Evolutionary conservation across 2,113 vertebrate species (phyloP).

Genomic region (Orcinus orca): DNA sequence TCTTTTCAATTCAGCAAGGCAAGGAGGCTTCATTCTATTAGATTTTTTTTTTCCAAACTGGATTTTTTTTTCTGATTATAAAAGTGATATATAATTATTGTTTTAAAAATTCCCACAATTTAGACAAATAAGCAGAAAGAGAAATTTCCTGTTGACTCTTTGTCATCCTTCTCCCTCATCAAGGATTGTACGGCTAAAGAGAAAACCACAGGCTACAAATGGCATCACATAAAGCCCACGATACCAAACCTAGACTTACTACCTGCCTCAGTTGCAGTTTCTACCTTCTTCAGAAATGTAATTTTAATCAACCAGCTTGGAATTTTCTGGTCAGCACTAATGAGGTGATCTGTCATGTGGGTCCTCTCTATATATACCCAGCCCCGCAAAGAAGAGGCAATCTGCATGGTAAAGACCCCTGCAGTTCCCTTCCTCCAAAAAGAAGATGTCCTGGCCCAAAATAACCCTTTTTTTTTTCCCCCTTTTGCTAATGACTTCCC

Average conservation of each 20-base stretch:
- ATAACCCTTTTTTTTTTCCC: fast-evolving
- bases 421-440: background rate
- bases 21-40: background rate
- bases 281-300: background rate
- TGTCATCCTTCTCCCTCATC: no score
- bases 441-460: background rate
- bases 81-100: background rate
- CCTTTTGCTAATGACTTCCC: background rate
- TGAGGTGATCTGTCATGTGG: background rate
- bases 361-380: background rate
- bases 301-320: background rate
- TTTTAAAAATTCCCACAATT: background rate
- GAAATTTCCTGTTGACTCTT: background rate
- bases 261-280: background rate
- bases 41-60: background rate
- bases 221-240: background rate
- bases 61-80: background rate
- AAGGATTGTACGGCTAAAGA: background rate
- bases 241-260: background rate
- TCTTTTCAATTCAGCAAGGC: background rate
- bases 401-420: background rate
- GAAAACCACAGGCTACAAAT: background rate
- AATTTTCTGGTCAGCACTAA: background rate
- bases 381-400: background rate
- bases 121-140: background rate